These are phyloP conservation scores for Trogon surrucura DNA, from an alignment of 2,113 vertebrate species.

Conservation along the genomic window DNA sequence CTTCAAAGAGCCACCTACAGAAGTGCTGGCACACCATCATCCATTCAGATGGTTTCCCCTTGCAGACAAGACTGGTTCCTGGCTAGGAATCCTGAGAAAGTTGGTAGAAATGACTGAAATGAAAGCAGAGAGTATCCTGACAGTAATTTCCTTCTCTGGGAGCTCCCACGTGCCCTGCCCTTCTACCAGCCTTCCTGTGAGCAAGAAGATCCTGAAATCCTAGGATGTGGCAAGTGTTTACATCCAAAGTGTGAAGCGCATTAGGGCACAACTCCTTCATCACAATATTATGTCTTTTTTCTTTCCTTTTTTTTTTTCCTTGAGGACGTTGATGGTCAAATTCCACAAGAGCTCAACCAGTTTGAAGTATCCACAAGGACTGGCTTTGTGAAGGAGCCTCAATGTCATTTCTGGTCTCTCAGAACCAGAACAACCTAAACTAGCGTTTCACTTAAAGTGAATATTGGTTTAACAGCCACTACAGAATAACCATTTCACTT, in stretches of 20 bases:
- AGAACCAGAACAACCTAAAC: neutral
- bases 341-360: neutral
- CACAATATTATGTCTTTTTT: neutral
- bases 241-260: neutral
- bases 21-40: neutral
- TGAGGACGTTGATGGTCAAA: too few species aligned
- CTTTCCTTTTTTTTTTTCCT: too few species aligned
- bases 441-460: neutral
- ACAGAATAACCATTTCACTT: neutral
- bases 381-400: neutral
- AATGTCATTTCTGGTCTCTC: neutral
- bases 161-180: neutral
- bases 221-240: neutral
- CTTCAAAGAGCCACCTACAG: constrained; percentile 25
- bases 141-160: neutral
- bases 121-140: neutral
- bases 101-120: neutral
- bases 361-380: neutral
- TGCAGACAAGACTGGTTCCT: constrained; percentile 52
- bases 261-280: neutral
- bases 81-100: neutral
- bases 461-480: neutral
- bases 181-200: neutral
- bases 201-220: neutral
- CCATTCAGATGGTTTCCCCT: neutral